Percentiles rank a stretch among this genome's conserved stretches.
Conservation (phyloP, 1,140 invertebrate species). For the Trachymyrmex cornetzi region DNA sequence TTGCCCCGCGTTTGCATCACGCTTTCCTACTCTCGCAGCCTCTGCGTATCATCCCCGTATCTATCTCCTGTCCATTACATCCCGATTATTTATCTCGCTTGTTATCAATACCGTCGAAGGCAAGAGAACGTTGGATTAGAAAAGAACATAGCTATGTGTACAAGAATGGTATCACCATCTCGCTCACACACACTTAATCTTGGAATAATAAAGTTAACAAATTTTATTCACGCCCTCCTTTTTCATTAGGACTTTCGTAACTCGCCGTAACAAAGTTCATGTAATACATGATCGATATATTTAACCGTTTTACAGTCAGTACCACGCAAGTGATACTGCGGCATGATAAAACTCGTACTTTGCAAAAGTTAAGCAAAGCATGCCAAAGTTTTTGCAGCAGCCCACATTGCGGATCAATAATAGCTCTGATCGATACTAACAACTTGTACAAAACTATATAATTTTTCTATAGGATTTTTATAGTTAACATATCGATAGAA, state of each 20-base stretch:
- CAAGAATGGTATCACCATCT: not conserved
- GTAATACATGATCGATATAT: constrained; percentile 28
- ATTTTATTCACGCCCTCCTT: not conserved
- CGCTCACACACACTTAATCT: constrained; percentile 18
- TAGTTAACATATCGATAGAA: not conserved
- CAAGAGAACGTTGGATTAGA: constrained; percentile 11
- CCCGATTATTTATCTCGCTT: constrained; percentile 39
- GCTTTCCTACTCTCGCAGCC: constrained; percentile 27
- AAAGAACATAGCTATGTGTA: not conserved
- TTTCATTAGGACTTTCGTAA: constrained; percentile 1
- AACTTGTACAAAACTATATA: constrained; percentile 15
- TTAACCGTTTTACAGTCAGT: not conserved
- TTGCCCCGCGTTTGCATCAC: constrained; percentile 14
- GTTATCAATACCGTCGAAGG: constrained; percentile 36
- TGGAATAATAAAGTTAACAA: not conserved
- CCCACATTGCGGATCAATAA: constrained; percentile 24
- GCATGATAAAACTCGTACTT: constrained; percentile 40
- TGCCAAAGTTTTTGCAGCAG: constrained; percentile 23
- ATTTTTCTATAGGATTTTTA: not conserved
- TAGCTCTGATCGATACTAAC: constrained; percentile 2
- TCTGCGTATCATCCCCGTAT: constrained; percentile 53
- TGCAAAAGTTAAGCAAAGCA: constrained; percentile 22
- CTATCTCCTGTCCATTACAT: constrained; percentile 27
- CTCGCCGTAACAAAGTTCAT: not conserved
- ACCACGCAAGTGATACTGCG: constrained; percentile 23